phyloP scores from a whole-genome alignment of 1,140 invertebrate genomes.

The Diplogasteroides magnus region DNA sequence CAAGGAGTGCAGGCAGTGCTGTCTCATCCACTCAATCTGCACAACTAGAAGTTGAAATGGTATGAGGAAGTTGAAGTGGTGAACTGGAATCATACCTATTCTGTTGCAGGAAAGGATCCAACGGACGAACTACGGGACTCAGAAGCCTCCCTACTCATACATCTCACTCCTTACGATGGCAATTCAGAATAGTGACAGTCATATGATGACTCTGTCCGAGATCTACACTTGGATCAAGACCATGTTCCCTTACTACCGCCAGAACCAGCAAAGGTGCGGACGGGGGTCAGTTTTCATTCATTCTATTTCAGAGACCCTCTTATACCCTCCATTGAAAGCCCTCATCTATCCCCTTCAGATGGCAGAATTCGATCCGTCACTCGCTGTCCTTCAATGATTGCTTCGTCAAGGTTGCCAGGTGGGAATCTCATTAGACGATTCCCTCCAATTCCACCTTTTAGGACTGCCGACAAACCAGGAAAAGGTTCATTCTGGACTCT shows the following conservation, averaged over 20 bases:
- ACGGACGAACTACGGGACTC: conserved; percentile 77
- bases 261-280: conserved; percentile 75
- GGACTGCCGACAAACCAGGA: conserved; percentile 94
- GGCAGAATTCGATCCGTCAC: conserved; percentile 98
- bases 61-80: no score
- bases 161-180: conserved; percentile 99
- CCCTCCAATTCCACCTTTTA: no score
- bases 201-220: conserved; percentile 94
- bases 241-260: conserved; percentile 92
- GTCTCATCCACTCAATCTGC: not conserved
- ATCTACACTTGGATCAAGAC: conserved; percentile 99
- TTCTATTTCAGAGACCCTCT: no score
- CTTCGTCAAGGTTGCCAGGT: conserved; percentile 98
- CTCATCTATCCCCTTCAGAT: conserved; percentile 56
- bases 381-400: conserved; percentile 94
- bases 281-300: not conserved
- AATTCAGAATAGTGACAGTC: conserved; percentile 87
- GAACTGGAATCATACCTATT: not conserved
- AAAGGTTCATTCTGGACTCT: conserved; percentile 94
- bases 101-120: not conserved
- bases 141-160: conserved; percentile 97
- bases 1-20: no score
- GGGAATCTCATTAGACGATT: no score
- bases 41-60: no score
- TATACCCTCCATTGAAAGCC: not conserved